These are phyloP conservation scores for Pangasius macronema DNA, from an alignment of 2,797 vertebrate genomes.

Conservation along the genomic window DNA sequence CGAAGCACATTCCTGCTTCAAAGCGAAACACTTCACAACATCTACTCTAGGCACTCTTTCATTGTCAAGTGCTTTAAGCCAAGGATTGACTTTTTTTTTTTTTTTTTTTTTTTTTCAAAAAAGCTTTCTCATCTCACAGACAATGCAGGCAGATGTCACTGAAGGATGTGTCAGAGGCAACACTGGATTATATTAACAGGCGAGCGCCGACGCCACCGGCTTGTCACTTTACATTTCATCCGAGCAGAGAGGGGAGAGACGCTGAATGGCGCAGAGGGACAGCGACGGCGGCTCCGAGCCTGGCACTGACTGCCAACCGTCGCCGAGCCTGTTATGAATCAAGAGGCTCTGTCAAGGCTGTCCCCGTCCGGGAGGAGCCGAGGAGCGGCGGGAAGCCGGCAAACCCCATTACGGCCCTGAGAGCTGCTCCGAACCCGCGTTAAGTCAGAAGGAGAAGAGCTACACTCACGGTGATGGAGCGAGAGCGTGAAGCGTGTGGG, in stretches of 20 bases:
- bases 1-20: not conserved
- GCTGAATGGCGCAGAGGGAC: conserved; percentile 38
- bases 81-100: conserved; percentile 43
- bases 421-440: not conserved
- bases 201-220: conserved; percentile 46
- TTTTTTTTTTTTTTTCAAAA: conserved; percentile 14
- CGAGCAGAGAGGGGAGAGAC: conserved; percentile 42
- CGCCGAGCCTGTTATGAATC: conserved; percentile 54
- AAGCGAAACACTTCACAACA: conserved; percentile 35
- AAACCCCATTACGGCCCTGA: not conserved
- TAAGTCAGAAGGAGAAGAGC: not conserved
- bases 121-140: conserved; percentile 54
- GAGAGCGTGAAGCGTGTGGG: not conserved
- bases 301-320: conserved; percentile 48
- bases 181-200: conserved; percentile 61
- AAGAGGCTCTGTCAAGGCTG: conserved; percentile 44
- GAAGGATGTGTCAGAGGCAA: conserved; percentile 57
- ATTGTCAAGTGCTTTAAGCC: conserved; percentile 38
- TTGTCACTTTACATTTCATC: conserved; percentile 64
- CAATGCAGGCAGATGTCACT: conserved; percentile 47
- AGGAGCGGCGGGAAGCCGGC: conserved; percentile 16
- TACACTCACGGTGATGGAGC: not conserved
- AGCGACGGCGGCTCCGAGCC: conserved; percentile 48
- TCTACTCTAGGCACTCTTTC: conserved; percentile 25
- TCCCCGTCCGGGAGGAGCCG: conserved; percentile 8